Evolutionary conservation across 1,140 invertebrate genomes (phyloP), one percentile per base, ranked within the genome.

Genomic region (Brachionus angularis): DNA sequence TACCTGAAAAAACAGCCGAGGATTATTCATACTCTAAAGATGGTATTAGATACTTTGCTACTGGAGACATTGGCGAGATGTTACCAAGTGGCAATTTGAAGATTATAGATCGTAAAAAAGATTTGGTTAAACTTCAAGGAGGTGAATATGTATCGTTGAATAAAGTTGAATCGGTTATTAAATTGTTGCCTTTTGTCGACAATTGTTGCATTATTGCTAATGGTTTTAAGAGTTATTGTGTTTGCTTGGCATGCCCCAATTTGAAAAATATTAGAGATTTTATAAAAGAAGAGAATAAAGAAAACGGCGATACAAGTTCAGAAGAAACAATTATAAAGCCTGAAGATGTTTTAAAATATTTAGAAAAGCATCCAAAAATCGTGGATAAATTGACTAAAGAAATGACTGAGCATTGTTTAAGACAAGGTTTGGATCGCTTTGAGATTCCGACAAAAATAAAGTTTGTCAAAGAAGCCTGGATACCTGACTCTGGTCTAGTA

Each of bases 61-160:
- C 92, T 50, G 96, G 96, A 3, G 96, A 99, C 82, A 92, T 99
- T 83, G 94, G 89, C 8, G 91, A 96, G 84, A 83, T 96, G 73
- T 88, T 94, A 42, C 82, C 85, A 31, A 93, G 98, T 83, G 96
- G 96, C 33, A 89, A 88, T 75, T 87, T 98, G 47, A 91, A 91
- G 84, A 96, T 71, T 44, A 52, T 71, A 4, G 67, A 71, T 16
- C 90, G 95, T 72, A 97, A 96, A 83, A 98, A 98, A 81, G 95
- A 98, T 84, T 85, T 98, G 71, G 91, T 98, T 10, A 98, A 98
- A 83, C 83, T 98, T 7, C 93, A 97, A 82, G 88, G 90, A 25
- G 96, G 96, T 47, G 96, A 98, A 83, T 98, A 98, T 78, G 91
- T 96, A 1, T 93, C 91, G 18, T 82, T 96, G 47, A 91, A 91